phyloP scores from a whole-genome alignment of 2,797 vertebrate genomes.

The Molossus molossus region DNA sequence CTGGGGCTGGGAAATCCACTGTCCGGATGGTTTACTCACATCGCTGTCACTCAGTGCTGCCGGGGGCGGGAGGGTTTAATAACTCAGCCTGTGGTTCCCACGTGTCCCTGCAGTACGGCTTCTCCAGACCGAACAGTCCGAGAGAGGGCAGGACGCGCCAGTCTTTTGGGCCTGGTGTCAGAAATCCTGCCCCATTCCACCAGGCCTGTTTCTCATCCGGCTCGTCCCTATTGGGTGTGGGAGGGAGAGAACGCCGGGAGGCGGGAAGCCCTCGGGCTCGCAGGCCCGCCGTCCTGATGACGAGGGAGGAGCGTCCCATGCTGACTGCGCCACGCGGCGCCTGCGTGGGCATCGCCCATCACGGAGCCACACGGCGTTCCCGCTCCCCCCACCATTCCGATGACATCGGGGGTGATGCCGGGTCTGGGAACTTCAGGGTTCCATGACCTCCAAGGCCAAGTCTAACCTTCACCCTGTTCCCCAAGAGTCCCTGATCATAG shows the following conservation, averaged over 20 bases:
- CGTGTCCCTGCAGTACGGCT: not conserved
- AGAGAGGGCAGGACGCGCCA: not conserved
- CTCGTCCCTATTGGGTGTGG: not conserved
- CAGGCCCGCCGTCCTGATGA: not conserved
- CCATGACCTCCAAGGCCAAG: not conserved
- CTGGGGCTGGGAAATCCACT: not conserved
- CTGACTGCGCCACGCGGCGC: rapidly evolving
- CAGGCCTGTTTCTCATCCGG: not conserved
- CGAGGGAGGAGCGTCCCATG: not conserved
- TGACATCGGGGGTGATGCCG: not conserved
- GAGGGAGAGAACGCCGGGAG: not conserved
- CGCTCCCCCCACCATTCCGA: not conserved
- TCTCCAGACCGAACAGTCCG: not conserved
- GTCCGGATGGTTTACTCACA: not conserved
- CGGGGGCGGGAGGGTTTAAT: not conserved
- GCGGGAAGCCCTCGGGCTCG: not conserved
- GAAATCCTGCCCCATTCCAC: not conserved
- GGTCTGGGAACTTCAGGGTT: not conserved
- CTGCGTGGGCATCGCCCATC: no score
- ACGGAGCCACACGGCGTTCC: not conserved
- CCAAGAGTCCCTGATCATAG: not conserved
- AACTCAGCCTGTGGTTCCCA: not conserved
- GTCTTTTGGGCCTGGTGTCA: rapidly evolving
- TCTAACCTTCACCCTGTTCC: not conserved
- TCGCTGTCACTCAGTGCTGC: not conserved